These are phyloP conservation scores for Engystomops pustulosus DNA, from an alignment of 2,113 vertebrate species.

Conservation along the genomic window DNA sequence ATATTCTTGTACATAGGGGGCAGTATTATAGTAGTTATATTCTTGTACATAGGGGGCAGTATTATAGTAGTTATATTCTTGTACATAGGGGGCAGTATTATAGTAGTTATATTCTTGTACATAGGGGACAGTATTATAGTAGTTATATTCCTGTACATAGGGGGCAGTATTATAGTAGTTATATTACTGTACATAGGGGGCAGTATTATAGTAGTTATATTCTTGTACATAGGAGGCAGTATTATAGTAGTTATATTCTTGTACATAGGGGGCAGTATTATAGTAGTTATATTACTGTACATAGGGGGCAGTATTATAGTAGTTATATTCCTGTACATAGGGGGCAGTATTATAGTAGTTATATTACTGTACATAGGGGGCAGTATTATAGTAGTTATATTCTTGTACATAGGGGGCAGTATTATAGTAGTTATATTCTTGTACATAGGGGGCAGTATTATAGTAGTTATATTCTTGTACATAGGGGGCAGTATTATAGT, in stretches of 20 bases:
- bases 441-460: slow-evolving; percentile 9
- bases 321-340: slow-evolving; percentile 8
- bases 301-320: slow-evolving; percentile 6
- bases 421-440: slow-evolving; percentile 16
- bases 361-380: not conserved
- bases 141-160: not conserved
- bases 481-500: not conserved
- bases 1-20: not conserved
- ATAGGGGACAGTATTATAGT: slow-evolving; percentile 2
- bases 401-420: slow-evolving; percentile 6
- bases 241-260: slow-evolving; percentile 10
- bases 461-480: slow-evolving; percentile 12
- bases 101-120: slow-evolving; percentile 6
- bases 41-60: not conserved
- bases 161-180: slow-evolving; percentile 1
- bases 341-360: slow-evolving; percentile 3
- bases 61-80: slow-evolving; percentile 12
- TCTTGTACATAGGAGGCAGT: slow-evolving; percentile 4
- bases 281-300: slow-evolving; percentile 9
- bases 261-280: slow-evolving; percentile 5
- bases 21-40: slow-evolving; percentile 8
- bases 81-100: not conserved
- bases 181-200: not conserved
- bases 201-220: slow-evolving; percentile 8
- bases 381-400: slow-evolving; percentile 13